A percentile compares a stretch with the other conserved stretches of the same genome.
phyloP scores from a whole-genome alignment of 2,797 vertebrate genomes.

The Danio tinwini region DNA sequence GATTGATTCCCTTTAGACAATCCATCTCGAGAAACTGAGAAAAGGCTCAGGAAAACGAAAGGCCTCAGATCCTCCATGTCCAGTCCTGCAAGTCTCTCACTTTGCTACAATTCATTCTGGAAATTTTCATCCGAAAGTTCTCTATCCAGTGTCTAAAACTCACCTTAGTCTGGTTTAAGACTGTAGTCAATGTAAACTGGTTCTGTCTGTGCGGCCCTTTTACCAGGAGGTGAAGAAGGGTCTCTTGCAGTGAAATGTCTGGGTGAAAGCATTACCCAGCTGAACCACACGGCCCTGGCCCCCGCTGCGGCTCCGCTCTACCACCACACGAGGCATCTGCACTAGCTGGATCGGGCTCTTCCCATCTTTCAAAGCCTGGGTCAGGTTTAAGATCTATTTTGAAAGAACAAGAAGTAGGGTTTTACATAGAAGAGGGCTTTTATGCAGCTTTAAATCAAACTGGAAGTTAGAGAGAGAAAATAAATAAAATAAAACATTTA shows the following conservation, averaged over 20 bases:
- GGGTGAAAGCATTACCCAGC: constrained; percentile 89
- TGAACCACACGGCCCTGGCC: constrained; percentile 89
- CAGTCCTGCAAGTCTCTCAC: not conserved
- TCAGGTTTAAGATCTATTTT: constrained; percentile 91
- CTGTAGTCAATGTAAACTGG: not conserved
- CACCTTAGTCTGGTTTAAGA: not conserved
- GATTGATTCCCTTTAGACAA: constrained; percentile 30
- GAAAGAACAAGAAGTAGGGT: constrained; percentile 8
- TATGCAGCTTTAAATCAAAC: not conserved
- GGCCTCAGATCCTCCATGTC: constrained; percentile 4
- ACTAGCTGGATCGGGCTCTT: constrained; percentile 94
- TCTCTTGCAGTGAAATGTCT: constrained; percentile 95
- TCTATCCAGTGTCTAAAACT: not conserved
- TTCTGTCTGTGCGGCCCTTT: constrained; percentile 55
- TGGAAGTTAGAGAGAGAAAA: too few relatives aligned
- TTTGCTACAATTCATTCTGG: constrained; percentile 15
- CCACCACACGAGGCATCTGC: constrained; percentile 95
- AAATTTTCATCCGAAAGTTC: not conserved
- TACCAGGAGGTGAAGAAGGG: constrained; percentile 98
- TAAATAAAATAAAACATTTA: too few relatives aligned
- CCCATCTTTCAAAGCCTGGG: constrained; percentile 90
- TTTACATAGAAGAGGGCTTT: not conserved
- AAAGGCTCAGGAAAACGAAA: constrained; percentile 41
- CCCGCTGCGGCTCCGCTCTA: constrained; percentile 88
- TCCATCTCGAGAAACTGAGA: constrained; percentile 33